Evolutionary conservation across 2,888 invertebrate genomes (phyloP).

Genomic region (Tetranychus truncatus): DNA sequence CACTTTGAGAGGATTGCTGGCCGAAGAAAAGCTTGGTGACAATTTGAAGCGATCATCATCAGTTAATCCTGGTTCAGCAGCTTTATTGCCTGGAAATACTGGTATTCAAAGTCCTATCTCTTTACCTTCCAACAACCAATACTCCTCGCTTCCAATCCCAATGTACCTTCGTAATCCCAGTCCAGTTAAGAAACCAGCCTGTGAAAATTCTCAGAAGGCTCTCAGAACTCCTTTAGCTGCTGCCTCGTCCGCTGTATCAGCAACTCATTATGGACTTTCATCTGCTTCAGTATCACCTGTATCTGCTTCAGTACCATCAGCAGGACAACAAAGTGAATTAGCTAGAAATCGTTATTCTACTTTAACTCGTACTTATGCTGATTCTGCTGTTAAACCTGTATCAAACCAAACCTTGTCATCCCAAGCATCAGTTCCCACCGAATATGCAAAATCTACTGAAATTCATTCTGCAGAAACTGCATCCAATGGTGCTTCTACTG

Average conservation of each 20-base stretch:
- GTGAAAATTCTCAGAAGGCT: not conserved
- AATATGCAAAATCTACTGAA: not conserved
- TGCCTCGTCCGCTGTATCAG: not conserved
- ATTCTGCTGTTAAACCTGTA: not conserved
- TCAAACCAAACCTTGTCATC: not conserved
- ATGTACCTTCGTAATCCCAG: not conserved
- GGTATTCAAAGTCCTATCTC: not conserved
- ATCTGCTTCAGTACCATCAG: not conserved
- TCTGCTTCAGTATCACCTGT: not conserved
- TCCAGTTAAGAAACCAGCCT: not conserved
- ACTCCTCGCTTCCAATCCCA: not conserved
- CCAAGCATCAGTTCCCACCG: not conserved
- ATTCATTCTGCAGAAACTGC: not conserved
- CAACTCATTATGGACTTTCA: not conserved
- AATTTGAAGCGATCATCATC: constrained; percentile 4
- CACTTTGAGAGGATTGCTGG: not conserved
- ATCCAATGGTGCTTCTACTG: not conserved
- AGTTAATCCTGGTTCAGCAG: not conserved
- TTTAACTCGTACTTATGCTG: not conserved
- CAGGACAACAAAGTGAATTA: not conserved
- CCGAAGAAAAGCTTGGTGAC: not conserved
- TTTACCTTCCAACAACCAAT: not conserved
- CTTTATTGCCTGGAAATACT: not conserved
- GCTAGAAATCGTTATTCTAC: not conserved
- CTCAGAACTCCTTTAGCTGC: not conserved